Evolutionary conservation across 2,113 vertebrate genomes (phyloP).

Genomic region (Machaerirhynchus nigripectus): DNA sequence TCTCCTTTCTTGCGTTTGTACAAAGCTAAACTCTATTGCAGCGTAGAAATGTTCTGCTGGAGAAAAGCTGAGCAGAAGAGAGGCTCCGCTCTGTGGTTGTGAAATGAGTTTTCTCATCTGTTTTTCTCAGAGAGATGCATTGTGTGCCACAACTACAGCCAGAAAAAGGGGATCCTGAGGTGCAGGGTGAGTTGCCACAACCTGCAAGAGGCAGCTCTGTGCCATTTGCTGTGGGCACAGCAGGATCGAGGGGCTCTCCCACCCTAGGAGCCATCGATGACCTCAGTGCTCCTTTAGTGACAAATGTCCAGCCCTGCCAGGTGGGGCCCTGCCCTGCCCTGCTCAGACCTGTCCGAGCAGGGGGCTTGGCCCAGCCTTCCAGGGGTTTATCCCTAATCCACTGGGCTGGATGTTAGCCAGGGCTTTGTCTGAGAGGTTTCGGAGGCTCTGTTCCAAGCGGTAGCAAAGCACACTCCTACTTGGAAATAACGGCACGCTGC

Average conservation of each 20-base stretch:
- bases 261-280: not conserved
- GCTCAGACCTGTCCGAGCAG: not conserved
- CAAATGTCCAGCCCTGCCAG: not conserved
- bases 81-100: not conserved
- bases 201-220: not conserved
- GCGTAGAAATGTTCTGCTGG: not conserved
- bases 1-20: not conserved
- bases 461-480: not conserved
- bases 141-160: not conserved
- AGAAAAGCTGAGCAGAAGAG: not conserved
- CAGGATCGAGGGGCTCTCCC: not conserved
- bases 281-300: not conserved
- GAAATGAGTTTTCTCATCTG: not conserved
- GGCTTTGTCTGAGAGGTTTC: not conserved
- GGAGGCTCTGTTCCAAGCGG: not conserved
- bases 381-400: not conserved
- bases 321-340: not conserved
- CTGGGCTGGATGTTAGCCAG: not conserved
- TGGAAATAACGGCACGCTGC: rapidly evolving
- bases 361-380: not conserved
- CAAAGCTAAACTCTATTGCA: not conserved
- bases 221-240: not conserved
- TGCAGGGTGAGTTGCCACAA: not conserved
- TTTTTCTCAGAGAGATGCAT: not conserved
- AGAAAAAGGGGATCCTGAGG: not conserved